Percentiles rank a stretch among this genome's conserved stretches.
Evolutionary conservation across 2,797 vertebrate genomes (phyloP).

Genomic region (Lagodon rhomboides): DNA sequence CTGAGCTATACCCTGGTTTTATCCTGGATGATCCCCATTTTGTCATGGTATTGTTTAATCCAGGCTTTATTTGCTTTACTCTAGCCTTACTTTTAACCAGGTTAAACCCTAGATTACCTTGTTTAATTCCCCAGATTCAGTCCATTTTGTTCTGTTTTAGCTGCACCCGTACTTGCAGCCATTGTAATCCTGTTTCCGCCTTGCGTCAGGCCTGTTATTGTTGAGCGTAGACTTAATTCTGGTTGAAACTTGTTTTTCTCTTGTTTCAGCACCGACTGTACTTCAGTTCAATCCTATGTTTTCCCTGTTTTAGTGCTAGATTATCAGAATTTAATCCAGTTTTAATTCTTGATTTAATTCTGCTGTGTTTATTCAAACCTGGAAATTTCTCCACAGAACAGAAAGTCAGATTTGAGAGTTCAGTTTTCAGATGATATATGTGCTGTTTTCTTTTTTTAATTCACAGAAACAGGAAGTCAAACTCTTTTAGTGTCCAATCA

Average conservation of each 20-base stretch:
- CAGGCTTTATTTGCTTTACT: too few relatives aligned
- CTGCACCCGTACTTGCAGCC: not conserved
- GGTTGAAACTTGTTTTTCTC: not conserved
- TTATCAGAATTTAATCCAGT: not conserved
- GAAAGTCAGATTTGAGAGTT: not conserved
- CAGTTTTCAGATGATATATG: not conserved
- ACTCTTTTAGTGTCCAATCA: constrained; percentile 84
- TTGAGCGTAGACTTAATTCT: not conserved
- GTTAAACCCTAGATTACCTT: too few relatives aligned
- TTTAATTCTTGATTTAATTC: too few relatives aligned
- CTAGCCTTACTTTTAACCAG: too few relatives aligned
- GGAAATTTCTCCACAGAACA: not conserved
- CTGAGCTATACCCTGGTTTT: not conserved
- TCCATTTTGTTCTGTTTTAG: not conserved
- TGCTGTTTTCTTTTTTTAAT: constrained; percentile 1
- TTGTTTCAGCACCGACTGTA: not conserved
- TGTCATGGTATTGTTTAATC: too few relatives aligned
- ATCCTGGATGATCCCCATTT: not conserved
- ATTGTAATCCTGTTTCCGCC: too few relatives aligned
- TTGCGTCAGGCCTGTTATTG: not conserved
- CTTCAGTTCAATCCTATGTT: not conserved
- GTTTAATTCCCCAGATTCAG: too few relatives aligned
- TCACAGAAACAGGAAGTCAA: constrained; percentile 84
- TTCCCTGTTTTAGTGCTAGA: not conserved
- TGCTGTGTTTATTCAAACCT: not conserved